Percentiles rank a stretch among this genome's conserved stretches.
These are phyloP conservation scores for Caretta caretta DNA, from an alignment of 2,113 vertebrate genomes.

Conservation along the genomic window DNA sequence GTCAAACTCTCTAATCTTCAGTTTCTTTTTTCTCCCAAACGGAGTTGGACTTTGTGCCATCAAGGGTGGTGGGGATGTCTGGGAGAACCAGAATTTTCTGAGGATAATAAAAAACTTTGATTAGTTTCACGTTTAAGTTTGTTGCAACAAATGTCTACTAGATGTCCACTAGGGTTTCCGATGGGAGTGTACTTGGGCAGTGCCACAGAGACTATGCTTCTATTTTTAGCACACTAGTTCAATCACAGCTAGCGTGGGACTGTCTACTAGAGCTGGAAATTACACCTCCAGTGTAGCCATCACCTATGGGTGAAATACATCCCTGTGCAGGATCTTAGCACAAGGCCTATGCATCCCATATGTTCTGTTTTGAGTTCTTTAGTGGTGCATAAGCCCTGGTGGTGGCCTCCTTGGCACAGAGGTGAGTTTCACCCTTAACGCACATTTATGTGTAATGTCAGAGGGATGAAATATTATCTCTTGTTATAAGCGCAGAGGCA, in stretches of 20 bases:
- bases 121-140: not conserved
- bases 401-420: not conserved
- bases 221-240: not conserved
- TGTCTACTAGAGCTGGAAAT: not conserved
- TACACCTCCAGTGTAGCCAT: not conserved
- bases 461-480: not conserved
- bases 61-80: not conserved
- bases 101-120: not conserved
- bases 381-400: not conserved
- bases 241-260: not conserved
- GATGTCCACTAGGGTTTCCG: not conserved
- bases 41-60: not conserved
- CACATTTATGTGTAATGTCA: not conserved
- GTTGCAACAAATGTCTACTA: not conserved
- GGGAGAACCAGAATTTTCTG: not conserved
- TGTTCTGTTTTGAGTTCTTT: not conserved
- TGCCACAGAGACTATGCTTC: not conserved
- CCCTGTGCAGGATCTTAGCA: not conserved
- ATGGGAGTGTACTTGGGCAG: not conserved
- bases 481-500: not conserved
- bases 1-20: not conserved
- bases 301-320: not conserved
- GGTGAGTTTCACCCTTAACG: fast-evolving
- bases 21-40: not conserved
- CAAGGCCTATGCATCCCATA: fast-evolving